phyloP scores from a whole-genome alignment of 2,113 vertebrate species.

The Turdus rufiventris region DNA sequence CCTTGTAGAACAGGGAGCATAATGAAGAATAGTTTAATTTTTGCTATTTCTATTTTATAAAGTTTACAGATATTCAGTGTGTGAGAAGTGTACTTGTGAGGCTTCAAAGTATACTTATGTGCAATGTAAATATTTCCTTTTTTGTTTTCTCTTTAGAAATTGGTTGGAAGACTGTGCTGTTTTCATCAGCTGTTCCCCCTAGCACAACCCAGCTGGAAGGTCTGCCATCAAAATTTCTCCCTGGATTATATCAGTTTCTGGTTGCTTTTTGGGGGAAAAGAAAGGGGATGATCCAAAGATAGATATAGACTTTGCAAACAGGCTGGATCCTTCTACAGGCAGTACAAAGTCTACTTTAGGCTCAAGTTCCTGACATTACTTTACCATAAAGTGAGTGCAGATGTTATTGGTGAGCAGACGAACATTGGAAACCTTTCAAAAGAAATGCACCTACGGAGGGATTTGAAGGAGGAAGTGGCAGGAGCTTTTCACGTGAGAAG shows the following conservation, averaged over 20 bases:
- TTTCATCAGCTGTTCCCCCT: neutral
- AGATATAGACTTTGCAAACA: neutral
- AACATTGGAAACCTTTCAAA: constrained; percentile 55
- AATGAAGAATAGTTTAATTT: constrained; percentile 10
- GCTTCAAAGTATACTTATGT: neutral
- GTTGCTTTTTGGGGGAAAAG: neutral
- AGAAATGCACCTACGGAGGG: constrained; percentile 46
- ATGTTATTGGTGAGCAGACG: constrained; percentile 43
- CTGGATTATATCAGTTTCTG: neutral
- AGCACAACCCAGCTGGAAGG: neutral
- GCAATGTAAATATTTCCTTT: neutral
- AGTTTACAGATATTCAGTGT: neutral
- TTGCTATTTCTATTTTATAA: constrained; percentile 12
- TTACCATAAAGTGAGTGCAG: constrained; percentile 54
- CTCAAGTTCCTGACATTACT: neutral
- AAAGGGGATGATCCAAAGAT: neutral
- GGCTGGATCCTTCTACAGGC: neutral
- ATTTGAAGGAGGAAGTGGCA: constrained; percentile 65
- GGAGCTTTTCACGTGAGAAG: constrained; percentile 52
- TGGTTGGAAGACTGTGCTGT: neutral
- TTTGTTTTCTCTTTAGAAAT: neutral
- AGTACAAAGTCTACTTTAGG: constrained; percentile 7
- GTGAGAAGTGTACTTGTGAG: neutral
- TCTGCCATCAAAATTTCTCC: neutral
- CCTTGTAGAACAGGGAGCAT: neutral